Conservation (phyloP, 2,888 invertebrate genomes). For the Leucoma salicis region DNA sequence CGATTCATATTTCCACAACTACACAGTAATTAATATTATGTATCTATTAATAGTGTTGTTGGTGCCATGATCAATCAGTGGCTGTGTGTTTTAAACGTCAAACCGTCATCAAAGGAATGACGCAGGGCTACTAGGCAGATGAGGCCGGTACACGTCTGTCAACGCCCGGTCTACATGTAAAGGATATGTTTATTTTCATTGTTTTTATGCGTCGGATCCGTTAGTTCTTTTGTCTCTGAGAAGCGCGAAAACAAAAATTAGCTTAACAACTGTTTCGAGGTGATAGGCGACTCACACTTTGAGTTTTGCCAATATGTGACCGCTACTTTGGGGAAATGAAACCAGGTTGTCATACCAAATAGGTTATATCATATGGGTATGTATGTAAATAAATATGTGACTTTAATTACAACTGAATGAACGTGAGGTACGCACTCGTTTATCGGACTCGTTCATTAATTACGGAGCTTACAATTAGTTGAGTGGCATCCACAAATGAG, state of each 20-base stretch:
- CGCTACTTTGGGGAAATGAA: conserved; percentile 5
- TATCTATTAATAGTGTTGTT: conserved; percentile 16
- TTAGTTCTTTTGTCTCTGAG: conserved; percentile 18
- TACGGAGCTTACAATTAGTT: conserved; percentile 69
- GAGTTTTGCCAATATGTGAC: conserved; percentile 13
- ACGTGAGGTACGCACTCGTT: conserved; percentile 51
- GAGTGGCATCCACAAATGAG: conserved; percentile 68
- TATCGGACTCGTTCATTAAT: conserved; percentile 60
- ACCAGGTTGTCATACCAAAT: conserved; percentile 1
- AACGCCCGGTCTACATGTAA: conserved; percentile 11
- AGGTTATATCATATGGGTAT: too few species aligned
- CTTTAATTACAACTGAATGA: conserved; percentile 11
- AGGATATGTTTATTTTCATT: conserved; percentile 23
- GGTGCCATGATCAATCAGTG: conserved; percentile 19
- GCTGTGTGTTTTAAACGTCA: conserved; percentile 32
- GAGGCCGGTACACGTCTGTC: conserved; percentile 9
- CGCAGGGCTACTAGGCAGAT: conserved; percentile 7
- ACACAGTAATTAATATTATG: too few species aligned
- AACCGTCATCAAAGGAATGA: conserved; percentile 31
- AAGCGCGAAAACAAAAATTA: conserved; percentile 16
- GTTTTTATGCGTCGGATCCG: conserved; percentile 16
- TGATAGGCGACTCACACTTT: conserved; percentile 28
- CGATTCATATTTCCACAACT: too few species aligned
- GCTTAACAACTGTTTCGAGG: conserved; percentile 18
- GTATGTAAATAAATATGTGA: conserved; percentile 3